Percentiles rank a stretch among this genome's conserved stretches.
Conservation (phyloP, 1,140 invertebrate genomes). For the Brachionus plicatilis region DNA sequence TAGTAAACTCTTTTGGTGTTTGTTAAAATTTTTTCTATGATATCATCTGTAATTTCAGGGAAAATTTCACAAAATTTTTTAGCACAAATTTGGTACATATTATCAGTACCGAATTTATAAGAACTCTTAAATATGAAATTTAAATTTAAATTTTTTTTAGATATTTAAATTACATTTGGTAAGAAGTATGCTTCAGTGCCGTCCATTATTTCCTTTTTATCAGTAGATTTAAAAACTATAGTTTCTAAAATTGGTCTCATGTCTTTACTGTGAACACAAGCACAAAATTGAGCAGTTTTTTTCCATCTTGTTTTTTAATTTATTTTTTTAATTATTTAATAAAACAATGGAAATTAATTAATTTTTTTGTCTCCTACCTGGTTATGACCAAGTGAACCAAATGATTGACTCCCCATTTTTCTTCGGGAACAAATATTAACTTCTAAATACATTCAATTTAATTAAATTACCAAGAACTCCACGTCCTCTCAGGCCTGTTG, state of each 20-base stretch:
- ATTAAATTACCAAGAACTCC: slow-evolving; percentile 66
- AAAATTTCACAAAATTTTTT: background rate
- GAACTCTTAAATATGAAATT: background rate
- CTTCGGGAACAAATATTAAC: background rate
- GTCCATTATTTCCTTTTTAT: background rate
- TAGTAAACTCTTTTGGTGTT: background rate
- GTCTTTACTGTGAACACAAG: background rate
- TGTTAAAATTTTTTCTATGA: background rate
- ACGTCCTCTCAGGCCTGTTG: slow-evolving; percentile 63
- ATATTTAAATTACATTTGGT: background rate
- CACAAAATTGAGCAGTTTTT: background rate
- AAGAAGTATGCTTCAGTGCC: background rate
- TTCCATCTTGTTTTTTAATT: background rate
- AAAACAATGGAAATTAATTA: background rate
- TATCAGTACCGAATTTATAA: background rate
- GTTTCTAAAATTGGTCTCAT: background rate
- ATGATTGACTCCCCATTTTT: slow-evolving; percentile 2
- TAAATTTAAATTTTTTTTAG: background rate
- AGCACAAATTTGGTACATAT: background rate
- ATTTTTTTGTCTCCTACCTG: background rate
- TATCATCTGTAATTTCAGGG: background rate
- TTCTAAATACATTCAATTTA: background rate
- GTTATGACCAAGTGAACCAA: background rate
- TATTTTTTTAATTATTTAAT: background rate
- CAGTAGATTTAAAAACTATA: background rate